Conservation (phyloP, 2,113 vertebrate species). For the Cariama cristata region DNA sequence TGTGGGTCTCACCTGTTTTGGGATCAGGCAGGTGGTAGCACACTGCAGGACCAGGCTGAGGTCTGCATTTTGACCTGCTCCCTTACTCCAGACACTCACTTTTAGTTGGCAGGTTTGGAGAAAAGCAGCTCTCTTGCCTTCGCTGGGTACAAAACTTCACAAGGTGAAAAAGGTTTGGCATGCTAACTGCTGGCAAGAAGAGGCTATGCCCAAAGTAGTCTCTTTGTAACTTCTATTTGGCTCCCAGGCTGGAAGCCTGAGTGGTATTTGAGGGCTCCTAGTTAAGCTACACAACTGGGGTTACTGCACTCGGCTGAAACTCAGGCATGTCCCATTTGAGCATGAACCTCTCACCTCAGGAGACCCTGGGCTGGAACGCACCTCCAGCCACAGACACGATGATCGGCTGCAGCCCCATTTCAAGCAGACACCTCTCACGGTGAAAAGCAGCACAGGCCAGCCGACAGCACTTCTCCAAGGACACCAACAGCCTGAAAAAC, state of each 20-base stretch:
- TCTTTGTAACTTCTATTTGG: not conserved
- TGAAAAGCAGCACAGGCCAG: not conserved
- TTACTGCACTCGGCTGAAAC: not conserved
- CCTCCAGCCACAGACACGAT: not conserved
- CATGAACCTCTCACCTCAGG: rapidly evolving
- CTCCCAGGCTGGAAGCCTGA: not conserved
- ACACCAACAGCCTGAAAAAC: not conserved
- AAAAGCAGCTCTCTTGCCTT: not conserved
- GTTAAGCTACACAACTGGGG: not conserved
- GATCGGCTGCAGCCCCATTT: not conserved
- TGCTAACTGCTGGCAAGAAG: not conserved
- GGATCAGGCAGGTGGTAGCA: not conserved
- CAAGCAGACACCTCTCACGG: not conserved
- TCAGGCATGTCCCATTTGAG: not conserved
- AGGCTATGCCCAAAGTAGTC: not conserved
- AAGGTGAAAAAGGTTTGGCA: not conserved
- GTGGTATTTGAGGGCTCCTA: not conserved
- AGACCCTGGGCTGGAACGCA: not conserved
- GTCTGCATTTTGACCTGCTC: not conserved
- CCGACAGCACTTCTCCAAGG: not conserved
- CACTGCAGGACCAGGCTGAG: not conserved
- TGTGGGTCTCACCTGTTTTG: not conserved
- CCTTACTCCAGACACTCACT: not conserved
- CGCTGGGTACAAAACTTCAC: not conserved
- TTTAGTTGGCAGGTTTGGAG: not conserved